Evolutionary conservation across 1,140 invertebrate species (phyloP), one percentile per base, ranked within the genome.

Genomic region (Cecropterus lyciades): DNA sequence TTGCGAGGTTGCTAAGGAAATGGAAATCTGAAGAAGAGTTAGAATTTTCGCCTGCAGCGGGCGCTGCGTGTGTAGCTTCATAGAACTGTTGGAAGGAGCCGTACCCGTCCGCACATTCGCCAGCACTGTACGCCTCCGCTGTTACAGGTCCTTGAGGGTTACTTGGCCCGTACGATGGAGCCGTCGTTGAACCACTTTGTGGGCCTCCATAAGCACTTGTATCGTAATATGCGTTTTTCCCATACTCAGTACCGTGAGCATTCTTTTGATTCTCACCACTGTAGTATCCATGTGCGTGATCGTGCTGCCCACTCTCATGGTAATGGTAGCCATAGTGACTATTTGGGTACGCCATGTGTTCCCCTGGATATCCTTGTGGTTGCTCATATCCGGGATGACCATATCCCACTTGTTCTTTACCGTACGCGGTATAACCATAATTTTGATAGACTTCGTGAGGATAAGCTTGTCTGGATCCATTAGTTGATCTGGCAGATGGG

Each of bases 21-120:
- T 98, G 98, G 85, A 98, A 98, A 82, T 98, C 97, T 7, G 97
- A 97, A 0, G 96, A 97, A 79, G 96, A 97, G 80, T 97, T 97
- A 72, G 96, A 97, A 87, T 97, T 97, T 70, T 97, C 96, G n/a
- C 95, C 89, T 72, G 93, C 82, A 24, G 94, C 84, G 17, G 94
- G 89, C 46, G 92, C 82, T 11, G 90, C 88, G 67, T 93, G 91
- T 13, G 93, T 90, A 4, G 92, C 92, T 65, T 95, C 93, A 84
- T 96, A 96, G 79, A 95, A 96, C 72, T 95, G 95, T 60, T 95
- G 95, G 77, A 94, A 96, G 16, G 94, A 95, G 65, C 93, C 94
- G 79, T 95, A 96, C 16, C 93, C 93, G 20, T 96, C 95, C 37
- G 84, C 93, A 64, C 94, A 79, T 91, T 95, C 67, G 91, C 93